These are phyloP conservation scores for Melospiza melodia DNA, from an alignment of 2,113 vertebrate genomes.

Conservation along the genomic window DNA sequence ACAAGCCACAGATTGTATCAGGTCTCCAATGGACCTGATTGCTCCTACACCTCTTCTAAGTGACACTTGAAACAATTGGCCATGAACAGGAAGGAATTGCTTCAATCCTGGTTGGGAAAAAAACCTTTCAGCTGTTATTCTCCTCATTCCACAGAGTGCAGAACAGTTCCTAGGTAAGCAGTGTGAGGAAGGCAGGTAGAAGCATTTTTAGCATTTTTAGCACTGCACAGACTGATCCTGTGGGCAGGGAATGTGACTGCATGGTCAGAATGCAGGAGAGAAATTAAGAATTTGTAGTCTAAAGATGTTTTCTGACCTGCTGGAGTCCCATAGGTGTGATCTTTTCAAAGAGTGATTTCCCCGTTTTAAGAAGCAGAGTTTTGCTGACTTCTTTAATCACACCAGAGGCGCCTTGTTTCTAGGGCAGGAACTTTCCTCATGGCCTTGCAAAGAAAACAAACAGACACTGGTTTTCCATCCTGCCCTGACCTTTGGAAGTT, in stretches of 20 bases:
- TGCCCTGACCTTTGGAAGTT: constrained; percentile 22
- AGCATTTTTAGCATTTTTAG: background rate
- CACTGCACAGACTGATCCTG: too few species aligned
- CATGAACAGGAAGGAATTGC: background rate
- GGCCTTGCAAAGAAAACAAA: background rate
- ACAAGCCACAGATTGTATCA: background rate
- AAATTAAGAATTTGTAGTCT: background rate
- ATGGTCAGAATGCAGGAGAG: background rate
- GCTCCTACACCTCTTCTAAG: background rate
- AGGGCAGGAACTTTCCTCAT: background rate
- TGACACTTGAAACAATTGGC: background rate
- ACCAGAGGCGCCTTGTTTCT: background rate
- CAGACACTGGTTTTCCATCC: background rate
- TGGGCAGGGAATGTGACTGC: background rate
- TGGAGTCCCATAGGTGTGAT: background rate
- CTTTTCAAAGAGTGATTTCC: background rate
- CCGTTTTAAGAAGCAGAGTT: background rate
- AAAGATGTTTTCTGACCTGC: background rate
- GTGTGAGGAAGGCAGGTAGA: background rate
- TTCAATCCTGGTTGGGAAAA: background rate
- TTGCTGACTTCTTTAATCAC: background rate
- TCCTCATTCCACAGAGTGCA: background rate
- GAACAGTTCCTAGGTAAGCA: background rate
- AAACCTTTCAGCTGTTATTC: background rate
- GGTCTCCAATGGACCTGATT: background rate